A percentile compares a stretch with the other conserved stretches of the same genome.
phyloP scores from a whole-genome alignment of 2,797 vertebrate species.

The Monodelphis domestica region DNA sequence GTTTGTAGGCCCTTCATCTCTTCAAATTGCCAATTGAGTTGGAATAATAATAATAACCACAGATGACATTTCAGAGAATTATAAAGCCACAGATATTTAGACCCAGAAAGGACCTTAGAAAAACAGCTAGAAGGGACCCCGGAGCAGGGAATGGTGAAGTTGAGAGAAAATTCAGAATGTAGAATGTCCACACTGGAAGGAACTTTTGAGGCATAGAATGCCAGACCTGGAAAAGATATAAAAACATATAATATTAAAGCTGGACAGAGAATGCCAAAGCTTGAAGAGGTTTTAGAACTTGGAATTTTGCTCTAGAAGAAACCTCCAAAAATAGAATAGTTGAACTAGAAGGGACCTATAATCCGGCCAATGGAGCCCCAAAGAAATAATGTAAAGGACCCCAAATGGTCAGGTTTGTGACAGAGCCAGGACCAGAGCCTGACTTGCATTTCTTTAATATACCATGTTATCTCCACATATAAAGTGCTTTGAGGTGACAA shows the following conservation, averaged over 20 bases:
- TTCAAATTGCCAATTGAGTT: not conserved
- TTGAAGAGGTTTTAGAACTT: not conserved
- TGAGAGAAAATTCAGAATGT: not conserved
- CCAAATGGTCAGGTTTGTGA: not conserved
- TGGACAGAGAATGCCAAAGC: not conserved
- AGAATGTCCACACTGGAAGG: conserved; percentile 25
- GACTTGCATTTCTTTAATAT: not conserved
- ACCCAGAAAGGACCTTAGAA: not conserved
- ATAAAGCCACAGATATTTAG: not conserved
- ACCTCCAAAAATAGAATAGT: not conserved
- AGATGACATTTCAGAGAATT: not conserved
- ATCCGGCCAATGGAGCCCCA: not conserved
- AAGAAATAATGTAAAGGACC: not conserved
- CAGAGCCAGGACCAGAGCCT: not conserved
- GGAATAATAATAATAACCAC: not conserved
- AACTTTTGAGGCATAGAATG: not conserved
- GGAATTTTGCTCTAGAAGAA: not conserved
- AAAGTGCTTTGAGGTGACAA: not conserved
- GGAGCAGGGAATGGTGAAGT: not conserved
- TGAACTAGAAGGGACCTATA: not conserved
- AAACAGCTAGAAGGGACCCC: not conserved
- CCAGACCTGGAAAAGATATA: not conserved
- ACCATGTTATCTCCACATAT: not conserved
- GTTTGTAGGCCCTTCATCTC: not conserved
- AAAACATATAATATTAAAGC: not conserved